A percentile compares a stretch with the other conserved stretches of the same genome.
Conservation (phyloP, 2,888 invertebrate genomes). For the Cheilosia grossa region DNA sequence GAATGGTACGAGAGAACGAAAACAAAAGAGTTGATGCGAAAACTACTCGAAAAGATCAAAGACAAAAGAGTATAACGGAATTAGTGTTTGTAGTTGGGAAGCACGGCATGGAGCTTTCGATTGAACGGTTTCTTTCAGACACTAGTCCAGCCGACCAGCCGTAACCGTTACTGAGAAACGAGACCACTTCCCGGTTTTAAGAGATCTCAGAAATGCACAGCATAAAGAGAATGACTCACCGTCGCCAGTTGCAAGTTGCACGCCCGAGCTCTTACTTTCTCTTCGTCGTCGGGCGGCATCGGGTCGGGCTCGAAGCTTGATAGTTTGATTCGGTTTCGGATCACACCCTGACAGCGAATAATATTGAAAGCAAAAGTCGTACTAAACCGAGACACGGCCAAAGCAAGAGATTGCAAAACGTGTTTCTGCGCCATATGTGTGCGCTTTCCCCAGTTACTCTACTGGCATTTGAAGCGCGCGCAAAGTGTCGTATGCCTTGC, state of each 20-base stretch:
- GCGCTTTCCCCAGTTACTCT: slow-evolving; percentile 61
- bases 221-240: slow-evolving; percentile 43
- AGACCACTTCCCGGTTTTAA: slow-evolving; percentile 32
- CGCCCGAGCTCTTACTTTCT: slow-evolving; percentile 4
- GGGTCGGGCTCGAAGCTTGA: not conserved
- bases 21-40: slow-evolving; percentile 67
- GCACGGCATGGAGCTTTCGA: slow-evolving; percentile 44
- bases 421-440: slow-evolving; percentile 57
- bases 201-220: slow-evolving; percentile 11
- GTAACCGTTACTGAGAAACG: slow-evolving; percentile 63
- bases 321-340: slow-evolving; percentile 11
- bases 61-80: slow-evolving; percentile 64
- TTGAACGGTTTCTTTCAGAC: slow-evolving; percentile 51
- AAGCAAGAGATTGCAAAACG: slow-evolving; percentile 53
- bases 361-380: slow-evolving; percentile 73
- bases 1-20: slow-evolving; percentile 49
- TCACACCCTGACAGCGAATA: slow-evolving; percentile 56
- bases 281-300: slow-evolving; percentile 22
- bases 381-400: slow-evolving; percentile 43
- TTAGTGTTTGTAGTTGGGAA: not conserved
- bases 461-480: slow-evolving; percentile 56
- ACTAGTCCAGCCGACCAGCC: too few relatives aligned
- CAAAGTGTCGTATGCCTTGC: slow-evolving; percentile 60
- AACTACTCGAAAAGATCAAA: slow-evolving; percentile 43
- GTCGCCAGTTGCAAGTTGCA: not conserved